Base-by-base conservation (phyloP, 2,113 vertebrate species). In the Oryzias curvinotus region DNA sequence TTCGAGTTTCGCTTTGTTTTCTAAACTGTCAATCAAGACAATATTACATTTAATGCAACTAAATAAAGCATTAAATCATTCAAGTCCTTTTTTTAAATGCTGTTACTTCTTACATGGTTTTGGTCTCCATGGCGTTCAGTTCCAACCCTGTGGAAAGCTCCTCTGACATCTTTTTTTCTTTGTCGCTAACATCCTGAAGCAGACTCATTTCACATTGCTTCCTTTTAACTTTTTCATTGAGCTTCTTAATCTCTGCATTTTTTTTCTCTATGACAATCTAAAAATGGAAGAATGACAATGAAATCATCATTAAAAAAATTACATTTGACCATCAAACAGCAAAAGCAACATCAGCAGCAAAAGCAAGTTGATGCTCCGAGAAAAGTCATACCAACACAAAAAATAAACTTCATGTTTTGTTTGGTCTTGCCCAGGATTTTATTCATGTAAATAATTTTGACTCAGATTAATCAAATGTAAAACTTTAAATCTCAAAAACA, bases 81-180 rank as follows among this genome's bases (percentile, higher is more conserved):
- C 14, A 28, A n/a, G 3, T 2, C 42, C 42, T 13, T 16, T 2
- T 7, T 14, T 18, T 5, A 19, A 17, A 15, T 42, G n/a, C 1
- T n/a, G 26, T 1, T 51, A 7, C 45, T 64, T 18, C 68, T 75
- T 92, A 98, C 96, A 72, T 81, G 83, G 79, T 89, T 62, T 94
- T 68, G 36, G 93, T 94, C 80, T 94, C 92, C 45, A 90, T 61
- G 0, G 85, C 90, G 44, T 84, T 93, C 71, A 85, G 89, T 25
- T 95, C 90, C 0, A 92, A 93, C 57, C 95, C 91, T 48, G 91
- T 91, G 55, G 94, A 87, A 75, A 94, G 92, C 57, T 92, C 89
- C 0, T 95, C 92, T 19, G 95, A 95, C 46, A 73, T 43, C 14
- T 80, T 23, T 1, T 88, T 77, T 0, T 95, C 92, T 23, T 85